phyloP scores from a whole-genome alignment of 2,888 invertebrate genomes.

The Callyntrura sp. region DNA sequence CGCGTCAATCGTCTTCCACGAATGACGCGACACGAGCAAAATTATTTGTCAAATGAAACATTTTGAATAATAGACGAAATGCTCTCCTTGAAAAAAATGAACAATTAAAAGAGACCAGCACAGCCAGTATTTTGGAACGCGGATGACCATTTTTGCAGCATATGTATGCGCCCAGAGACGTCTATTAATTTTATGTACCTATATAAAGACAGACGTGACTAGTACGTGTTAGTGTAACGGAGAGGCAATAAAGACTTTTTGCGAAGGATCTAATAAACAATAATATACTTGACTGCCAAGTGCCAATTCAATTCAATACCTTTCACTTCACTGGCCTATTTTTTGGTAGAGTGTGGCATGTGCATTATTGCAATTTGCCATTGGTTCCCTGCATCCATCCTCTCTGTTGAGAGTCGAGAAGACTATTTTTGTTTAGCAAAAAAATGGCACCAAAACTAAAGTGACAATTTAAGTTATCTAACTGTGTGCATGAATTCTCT shows the following conservation, averaged over 20 bases:
- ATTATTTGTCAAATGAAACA: neutral
- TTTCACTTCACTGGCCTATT: constrained; percentile 56
- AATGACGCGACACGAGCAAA: neutral
- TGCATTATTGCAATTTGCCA: neutral
- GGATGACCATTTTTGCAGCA: neutral
- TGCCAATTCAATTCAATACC: constrained; percentile 39
- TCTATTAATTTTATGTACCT: neutral
- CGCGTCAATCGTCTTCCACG: neutral
- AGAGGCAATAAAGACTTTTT: neutral
- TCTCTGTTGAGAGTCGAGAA: neutral
- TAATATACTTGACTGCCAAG: constrained; percentile 29
- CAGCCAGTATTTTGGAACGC: neutral
- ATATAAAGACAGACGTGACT: neutral
- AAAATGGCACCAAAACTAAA: constrained; percentile 27
- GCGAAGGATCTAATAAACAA: constrained; percentile 14
- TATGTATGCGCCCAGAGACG: neutral
- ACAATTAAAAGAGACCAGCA: neutral
- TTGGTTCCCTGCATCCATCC: neutral
- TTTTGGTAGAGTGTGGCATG: neutral
- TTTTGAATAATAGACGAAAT: too few species aligned
- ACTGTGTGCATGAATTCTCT: constrained; percentile 25
- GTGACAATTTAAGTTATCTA: constrained; percentile 32
- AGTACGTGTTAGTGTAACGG: neutral
- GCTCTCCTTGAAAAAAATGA: too few species aligned
- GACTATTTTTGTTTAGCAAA: constrained; percentile 11